phyloP scores from a whole-genome alignment of 2,113 vertebrate species.

The Ictalurus punctatus region DNA sequence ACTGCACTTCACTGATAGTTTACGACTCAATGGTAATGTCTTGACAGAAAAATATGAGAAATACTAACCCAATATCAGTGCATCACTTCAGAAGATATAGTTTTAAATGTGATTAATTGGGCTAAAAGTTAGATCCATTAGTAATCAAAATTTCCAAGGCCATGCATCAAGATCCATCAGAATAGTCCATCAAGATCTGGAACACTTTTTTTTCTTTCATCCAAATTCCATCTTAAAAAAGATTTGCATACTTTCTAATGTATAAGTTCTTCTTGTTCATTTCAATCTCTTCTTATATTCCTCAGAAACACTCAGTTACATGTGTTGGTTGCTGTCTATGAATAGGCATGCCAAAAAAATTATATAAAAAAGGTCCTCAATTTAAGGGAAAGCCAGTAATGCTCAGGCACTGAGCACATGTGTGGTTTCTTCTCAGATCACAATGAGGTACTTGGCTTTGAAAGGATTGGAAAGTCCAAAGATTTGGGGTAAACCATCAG shows the following conservation, averaged over 20 bases:
- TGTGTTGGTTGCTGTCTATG: background rate
- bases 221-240: background rate
- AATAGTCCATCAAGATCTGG: background rate
- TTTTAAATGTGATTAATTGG: background rate
- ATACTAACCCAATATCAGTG: no score
- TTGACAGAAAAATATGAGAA: no score
- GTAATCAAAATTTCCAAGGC: background rate
- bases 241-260: background rate
- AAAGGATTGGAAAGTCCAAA: background rate
- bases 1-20: no score
- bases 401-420: background rate
- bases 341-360: background rate
- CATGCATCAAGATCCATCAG: background rate
- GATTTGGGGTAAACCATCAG: background rate
- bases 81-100: background rate
- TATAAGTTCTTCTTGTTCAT: background rate
- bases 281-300: background rate
- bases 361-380: background rate
- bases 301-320: background rate
- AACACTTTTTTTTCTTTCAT: background rate
- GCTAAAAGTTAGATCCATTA: background rate
- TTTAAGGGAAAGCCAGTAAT: background rate
- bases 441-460: background rate
- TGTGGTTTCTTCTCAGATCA: background rate
- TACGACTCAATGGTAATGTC: no score